A percentile compares a stretch with the other conserved stretches of the same genome.
These are phyloP conservation scores for Sycobia sp. DNA, from an alignment of 1,140 invertebrate genomes.

Conservation along the genomic window DNA sequence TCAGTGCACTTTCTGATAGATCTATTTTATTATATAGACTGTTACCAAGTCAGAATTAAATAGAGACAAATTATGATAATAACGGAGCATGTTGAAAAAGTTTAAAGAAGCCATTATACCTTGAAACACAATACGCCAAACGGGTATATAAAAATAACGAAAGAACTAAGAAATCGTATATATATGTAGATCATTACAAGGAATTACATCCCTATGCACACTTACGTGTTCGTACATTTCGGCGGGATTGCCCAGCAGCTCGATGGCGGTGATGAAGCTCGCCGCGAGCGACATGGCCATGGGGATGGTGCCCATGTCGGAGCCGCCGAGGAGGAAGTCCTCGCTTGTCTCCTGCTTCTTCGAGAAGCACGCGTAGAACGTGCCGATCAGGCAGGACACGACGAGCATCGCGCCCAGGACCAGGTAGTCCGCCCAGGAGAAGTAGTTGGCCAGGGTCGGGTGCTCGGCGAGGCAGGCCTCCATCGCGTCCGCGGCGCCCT, in stretches of 20 bases:
- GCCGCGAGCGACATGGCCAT: slow-evolving; percentile 80
- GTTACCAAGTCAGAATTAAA: no score
- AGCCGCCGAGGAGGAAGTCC: slow-evolving; percentile 79
- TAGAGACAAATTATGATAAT: no score
- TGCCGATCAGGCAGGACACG: slow-evolving; percentile 77
- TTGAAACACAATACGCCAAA: no score
- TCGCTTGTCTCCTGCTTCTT: slow-evolving; percentile 75
- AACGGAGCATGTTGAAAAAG: no score
- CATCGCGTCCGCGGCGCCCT: no score
- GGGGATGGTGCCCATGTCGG: slow-evolving; percentile 76
- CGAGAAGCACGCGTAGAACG: slow-evolving; percentile 79
- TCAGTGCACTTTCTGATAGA: no score
- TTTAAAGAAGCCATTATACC: no score
- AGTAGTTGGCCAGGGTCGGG: slow-evolving; percentile 50
- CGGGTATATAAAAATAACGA: no score
- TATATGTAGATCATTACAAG: no score
- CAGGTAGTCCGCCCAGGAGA: slow-evolving; percentile 73
- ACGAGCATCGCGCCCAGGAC: slow-evolving; percentile 74
- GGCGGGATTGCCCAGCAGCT: slow-evolving; percentile 72
- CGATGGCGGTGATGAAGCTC: slow-evolving; percentile 77
- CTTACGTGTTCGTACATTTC: slow-evolving; percentile 68
- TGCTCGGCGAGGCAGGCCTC: slow-evolving; percentile 38
- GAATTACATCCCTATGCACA: background rate
- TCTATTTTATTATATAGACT: no score
- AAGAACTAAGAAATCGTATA: no score